A percentile compares a stretch with the other conserved stretches of the same genome.
Conservation (phyloP, 2,888 invertebrate species). For the Tenodera sinensis region DNA sequence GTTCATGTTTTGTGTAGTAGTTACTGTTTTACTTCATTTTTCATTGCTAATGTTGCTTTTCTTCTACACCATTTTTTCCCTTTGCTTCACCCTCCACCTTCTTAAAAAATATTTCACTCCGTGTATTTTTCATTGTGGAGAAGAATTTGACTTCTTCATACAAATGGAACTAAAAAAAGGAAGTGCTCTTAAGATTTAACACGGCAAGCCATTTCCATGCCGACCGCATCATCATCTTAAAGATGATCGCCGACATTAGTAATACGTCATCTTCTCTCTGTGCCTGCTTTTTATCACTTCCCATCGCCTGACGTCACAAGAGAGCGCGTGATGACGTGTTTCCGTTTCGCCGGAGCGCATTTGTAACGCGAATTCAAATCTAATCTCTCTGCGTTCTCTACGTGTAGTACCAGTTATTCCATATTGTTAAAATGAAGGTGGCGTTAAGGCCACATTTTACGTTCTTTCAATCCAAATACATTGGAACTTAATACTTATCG, state of each 20-base stretch:
- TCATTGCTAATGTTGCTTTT: not conserved
- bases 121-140: not conserved
- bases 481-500: no score
- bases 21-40: not conserved
- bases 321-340: not conserved
- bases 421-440: not conserved
- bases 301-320: not conserved
- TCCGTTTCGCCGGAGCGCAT: not conserved
- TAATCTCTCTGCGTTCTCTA: not conserved
- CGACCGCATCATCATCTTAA: not conserved
- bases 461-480: no score
- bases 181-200: not conserved
- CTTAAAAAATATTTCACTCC: not conserved
- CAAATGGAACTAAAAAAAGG: not conserved
- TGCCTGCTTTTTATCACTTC: not conserved
- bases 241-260: constrained; percentile 10
- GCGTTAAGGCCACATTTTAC: no score
- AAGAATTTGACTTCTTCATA: not conserved
- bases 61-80: not conserved
- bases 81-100: not conserved
- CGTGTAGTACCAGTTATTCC: not conserved
- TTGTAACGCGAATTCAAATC: not conserved
- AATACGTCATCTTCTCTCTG: not conserved
- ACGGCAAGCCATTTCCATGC: not conserved
- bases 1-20: not conserved